Evolutionary conservation across 2,113 vertebrate species (phyloP).

Genomic region (Corythaeola cristata): DNA sequence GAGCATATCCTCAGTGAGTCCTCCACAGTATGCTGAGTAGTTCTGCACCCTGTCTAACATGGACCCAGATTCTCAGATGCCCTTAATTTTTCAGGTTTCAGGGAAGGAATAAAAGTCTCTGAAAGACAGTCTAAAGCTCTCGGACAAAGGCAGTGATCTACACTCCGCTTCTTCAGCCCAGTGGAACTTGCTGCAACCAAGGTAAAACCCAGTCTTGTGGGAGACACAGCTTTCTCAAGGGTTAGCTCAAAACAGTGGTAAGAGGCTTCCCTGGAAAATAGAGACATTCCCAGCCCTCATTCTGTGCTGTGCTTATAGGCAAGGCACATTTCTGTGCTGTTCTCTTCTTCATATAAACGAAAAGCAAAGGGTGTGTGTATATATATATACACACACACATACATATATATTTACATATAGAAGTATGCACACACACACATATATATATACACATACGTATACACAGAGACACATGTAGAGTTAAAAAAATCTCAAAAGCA

Average conservation of each 20-base stretch:
- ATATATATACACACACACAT: not conserved
- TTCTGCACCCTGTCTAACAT: not conserved
- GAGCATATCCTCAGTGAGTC: not conserved
- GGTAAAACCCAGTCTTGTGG: not conserved
- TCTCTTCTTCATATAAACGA: not conserved
- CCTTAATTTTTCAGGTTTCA: not conserved
- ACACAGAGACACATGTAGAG: not conserved
- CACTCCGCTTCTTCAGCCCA: accelerated
- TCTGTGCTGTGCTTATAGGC: not conserved
- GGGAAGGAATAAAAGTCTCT: not conserved
- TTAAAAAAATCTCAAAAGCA: not conserved
- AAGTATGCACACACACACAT: not conserved
- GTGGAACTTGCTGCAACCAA: not conserved
- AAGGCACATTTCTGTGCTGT: not conserved
- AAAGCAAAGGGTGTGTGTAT: not conserved
- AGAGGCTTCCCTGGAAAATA: not conserved
- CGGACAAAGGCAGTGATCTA: not conserved
- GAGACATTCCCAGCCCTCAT: not conserved
- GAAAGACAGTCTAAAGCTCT: not conserved
- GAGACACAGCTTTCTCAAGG: not conserved
- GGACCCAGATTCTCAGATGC: not conserved
- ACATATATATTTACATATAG: not conserved
- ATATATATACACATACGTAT: too few species aligned
- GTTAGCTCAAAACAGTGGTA: not conserved
- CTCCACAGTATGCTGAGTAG: too few species aligned